These are phyloP conservation scores for Scaptomyza pallida DNA, from an alignment of 1,140 invertebrate species.

Conservation along the genomic window DNA sequence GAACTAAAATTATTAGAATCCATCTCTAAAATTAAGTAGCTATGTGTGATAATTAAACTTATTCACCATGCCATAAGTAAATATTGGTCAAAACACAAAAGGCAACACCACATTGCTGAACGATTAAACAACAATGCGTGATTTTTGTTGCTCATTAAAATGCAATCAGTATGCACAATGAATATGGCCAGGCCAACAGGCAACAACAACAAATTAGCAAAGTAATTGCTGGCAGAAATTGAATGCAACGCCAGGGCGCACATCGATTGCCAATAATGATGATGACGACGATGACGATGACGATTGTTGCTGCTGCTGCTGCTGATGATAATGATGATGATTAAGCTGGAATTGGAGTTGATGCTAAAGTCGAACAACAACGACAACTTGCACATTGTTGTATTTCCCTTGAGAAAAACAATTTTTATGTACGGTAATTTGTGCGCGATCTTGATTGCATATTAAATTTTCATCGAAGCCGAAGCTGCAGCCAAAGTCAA, in stretches of 20 bases:
- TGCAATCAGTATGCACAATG: conserved; percentile 31
- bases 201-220: conserved; percentile 44
- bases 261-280: conserved; percentile 38
- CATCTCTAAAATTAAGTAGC: too few species aligned
- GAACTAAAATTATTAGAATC: too few species aligned
- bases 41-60: too few species aligned
- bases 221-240: conserved; percentile 45
- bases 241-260: conserved; percentile 24
- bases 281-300: conserved; percentile 1
- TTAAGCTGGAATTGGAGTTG: neutral
- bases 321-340: conserved; percentile 28
- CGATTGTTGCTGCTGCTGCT: conserved; percentile 7
- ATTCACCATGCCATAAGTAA: too few species aligned
- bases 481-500: conserved; percentile 54
- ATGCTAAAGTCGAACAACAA: conserved; percentile 37
- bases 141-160: conserved; percentile 28
- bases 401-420: conserved; percentile 80
- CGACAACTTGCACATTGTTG: conserved; percentile 66
- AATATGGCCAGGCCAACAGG: too few species aligned
- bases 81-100: too few species aligned
- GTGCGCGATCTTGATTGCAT: conserved; percentile 82
- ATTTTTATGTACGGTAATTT: conserved; percentile 81
- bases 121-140: conserved; percentile 14
- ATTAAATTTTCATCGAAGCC: conserved; percentile 73
- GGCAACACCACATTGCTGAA: too few species aligned